Conservation (phyloP, 2,797 vertebrate genomes). For the Lutjanus campechanus region DNA sequence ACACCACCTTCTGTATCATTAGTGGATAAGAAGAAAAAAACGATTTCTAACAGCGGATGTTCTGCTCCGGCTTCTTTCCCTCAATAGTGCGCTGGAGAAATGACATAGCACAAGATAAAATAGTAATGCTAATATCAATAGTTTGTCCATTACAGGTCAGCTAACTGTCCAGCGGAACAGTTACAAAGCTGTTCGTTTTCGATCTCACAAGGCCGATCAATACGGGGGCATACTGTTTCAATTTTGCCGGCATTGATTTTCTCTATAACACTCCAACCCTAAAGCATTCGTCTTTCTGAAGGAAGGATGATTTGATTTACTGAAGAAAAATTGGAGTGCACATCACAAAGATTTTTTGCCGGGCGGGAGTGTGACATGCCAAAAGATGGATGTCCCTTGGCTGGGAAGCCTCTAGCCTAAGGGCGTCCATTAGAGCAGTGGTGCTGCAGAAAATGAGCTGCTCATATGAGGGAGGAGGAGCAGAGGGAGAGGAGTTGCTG, state of each 20-base stretch:
- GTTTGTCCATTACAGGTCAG: conserved; percentile 99
- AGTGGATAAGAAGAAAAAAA: conserved; percentile 24
- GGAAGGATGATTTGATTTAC: conserved; percentile 99
- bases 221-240: conserved; percentile 99
- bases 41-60: conserved; percentile 19
- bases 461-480: conserved; percentile 83
- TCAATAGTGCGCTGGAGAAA: conserved; percentile 82
- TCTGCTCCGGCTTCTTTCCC: conserved; percentile 53
- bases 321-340: conserved; percentile 99
- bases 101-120: conserved; percentile 98
- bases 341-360: conserved; percentile 99
- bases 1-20: conserved; percentile 7
- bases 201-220: conserved; percentile 99
- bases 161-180: conserved; percentile 98
- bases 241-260: conserved; percentile 99
- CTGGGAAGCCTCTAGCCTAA: conserved; percentile 94
- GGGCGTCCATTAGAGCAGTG: conserved; percentile 98
- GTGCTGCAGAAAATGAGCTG: conserved; percentile 91
- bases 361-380: conserved; percentile 92
- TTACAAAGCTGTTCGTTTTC: conserved; percentile 99
- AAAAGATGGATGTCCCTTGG: conserved; percentile 99
- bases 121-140: conserved; percentile 99
- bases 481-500: conserved; percentile 55
- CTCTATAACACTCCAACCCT: conserved; percentile 96
- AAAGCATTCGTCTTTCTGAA: conserved; percentile 99